Evolutionary conservation across 2,888 invertebrate genomes (phyloP), one percentile per base, ranked within the genome.

Genomic region (Sinohyriopsis cumingii): DNA sequence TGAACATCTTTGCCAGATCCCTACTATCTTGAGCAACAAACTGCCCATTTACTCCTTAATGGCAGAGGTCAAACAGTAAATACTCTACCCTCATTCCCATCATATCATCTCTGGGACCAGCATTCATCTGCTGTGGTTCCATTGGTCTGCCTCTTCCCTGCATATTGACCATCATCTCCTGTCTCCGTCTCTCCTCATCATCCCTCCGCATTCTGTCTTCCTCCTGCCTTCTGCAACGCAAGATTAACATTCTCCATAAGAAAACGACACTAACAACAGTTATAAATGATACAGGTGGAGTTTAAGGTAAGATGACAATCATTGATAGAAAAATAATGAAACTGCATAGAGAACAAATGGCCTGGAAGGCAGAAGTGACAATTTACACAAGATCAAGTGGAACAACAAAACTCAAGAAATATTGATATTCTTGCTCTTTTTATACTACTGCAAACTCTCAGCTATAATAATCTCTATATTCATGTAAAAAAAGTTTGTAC

Each of bases 91-190:
- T 59, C 63, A 22, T 45, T 63, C 18, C 67, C 71, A 60, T 60
- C 22, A 53, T 64, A 67, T 59, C 65, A 60, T 72, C 67, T 72
- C 55, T 69, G 61, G 25, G 63, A 59, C 24, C 63, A 25, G 19
- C 63, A 22, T 24, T 59, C 59, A 22, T 24, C 4, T 22, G 22
- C 59, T 22, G 60, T 59, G 59, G 56, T 22, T 15, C 59, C 67
- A 24, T 59, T 59, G n/a, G 33, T 25, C 62, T 55, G 25, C 65
- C 74, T 55, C 53, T 24, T 65, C 68, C 74, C 33, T 71, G 74
- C 24, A 73, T 77, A 64, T 77, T 77, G 76, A 78, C 77, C 77
- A 80, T 78, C 73, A 82, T 79, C 15, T 81, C 78, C 20, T 75
- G 63, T 57, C 79, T 62, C 18, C 80, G 55, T 64, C 73, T 64